A percentile compares a stretch with the other conserved stretches of the same genome.
Conservation (phyloP, 2,888 invertebrate species). For the Galerucella calmariensis region DNA sequence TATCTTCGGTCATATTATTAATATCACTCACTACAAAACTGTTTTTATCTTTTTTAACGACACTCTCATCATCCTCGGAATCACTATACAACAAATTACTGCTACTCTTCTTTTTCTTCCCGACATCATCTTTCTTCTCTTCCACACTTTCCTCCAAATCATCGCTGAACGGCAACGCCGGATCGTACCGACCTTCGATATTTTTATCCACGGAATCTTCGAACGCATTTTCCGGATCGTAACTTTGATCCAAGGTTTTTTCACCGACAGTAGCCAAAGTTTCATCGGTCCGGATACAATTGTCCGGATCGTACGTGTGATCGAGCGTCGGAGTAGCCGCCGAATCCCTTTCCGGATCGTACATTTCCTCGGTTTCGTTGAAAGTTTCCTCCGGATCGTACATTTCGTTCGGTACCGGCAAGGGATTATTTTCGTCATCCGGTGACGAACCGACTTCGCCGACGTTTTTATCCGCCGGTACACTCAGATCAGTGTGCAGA, state of each 20-base stretch:
- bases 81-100: slow-evolving; percentile 58
- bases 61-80: slow-evolving; percentile 62
- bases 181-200: slow-evolving; percentile 29
- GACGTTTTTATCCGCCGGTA: slow-evolving; percentile 36
- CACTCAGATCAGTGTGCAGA: slow-evolving; percentile 65
- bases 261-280: neutral
- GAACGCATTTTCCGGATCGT: slow-evolving; percentile 35
- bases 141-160: slow-evolving; percentile 26
- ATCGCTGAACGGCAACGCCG: slow-evolving; percentile 22
- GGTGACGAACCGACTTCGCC: slow-evolving; percentile 41
- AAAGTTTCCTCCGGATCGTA: slow-evolving; percentile 28
- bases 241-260: slow-evolving; percentile 33
- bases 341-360: slow-evolving; percentile 33
- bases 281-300: slow-evolving; percentile 28
- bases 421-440: slow-evolving; percentile 27
- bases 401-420: slow-evolving; percentile 24
- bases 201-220: slow-evolving; percentile 26
- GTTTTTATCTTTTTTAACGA: slow-evolving; percentile 54
- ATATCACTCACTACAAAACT: slow-evolving; percentile 60
- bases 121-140: neutral
- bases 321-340: slow-evolving; percentile 23
- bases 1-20: slow-evolving; percentile 71
- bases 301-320: slow-evolving; percentile 35
- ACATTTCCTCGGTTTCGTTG: slow-evolving; percentile 12
- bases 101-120: slow-evolving; percentile 28